phyloP scores from a whole-genome alignment of 2,113 vertebrate species.

The Tragelaphus imberbis region DNA sequence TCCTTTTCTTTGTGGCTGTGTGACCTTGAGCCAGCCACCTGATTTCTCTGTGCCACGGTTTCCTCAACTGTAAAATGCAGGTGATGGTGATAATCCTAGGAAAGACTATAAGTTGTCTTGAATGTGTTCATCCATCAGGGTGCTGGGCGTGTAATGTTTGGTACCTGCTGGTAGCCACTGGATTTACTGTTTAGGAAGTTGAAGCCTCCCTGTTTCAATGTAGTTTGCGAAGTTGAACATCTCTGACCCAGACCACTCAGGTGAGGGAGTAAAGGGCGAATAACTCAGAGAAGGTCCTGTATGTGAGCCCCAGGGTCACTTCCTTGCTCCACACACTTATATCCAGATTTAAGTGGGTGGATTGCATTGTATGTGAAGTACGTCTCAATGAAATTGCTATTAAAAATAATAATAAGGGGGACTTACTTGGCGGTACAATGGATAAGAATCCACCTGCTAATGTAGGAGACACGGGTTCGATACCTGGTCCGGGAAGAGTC shows the following conservation, averaged over 20 bases:
- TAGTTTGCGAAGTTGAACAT: not conserved
- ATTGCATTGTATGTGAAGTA: not conserved
- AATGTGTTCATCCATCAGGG: too few relatives aligned
- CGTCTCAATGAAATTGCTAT: not conserved
- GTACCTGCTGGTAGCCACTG: not conserved
- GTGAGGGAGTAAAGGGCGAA: not conserved
- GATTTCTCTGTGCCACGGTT: not conserved
- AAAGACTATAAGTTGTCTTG: not conserved
- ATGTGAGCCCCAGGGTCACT: not conserved
- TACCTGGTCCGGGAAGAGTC: not conserved
- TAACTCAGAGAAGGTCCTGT: not conserved
- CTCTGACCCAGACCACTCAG: not conserved
- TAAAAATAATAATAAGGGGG: not conserved
- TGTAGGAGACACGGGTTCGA: not conserved
- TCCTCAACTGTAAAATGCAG: not conserved
- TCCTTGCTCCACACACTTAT: not conserved
- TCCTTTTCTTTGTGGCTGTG: not conserved
- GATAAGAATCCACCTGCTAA: not conserved
- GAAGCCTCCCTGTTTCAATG: not conserved
- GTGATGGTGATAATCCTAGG: too few relatives aligned
- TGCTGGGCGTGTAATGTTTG: fast-evolving
- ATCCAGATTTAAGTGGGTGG: not conserved
- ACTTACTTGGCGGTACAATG: not conserved
- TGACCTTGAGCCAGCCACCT: not conserved
- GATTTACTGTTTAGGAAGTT: not conserved